A percentile compares a stretch with the other conserved stretches of the same genome.
Evolutionary conservation across 2,888 invertebrate genomes (phyloP).

Genomic region (Atethmia centrago): DNA sequence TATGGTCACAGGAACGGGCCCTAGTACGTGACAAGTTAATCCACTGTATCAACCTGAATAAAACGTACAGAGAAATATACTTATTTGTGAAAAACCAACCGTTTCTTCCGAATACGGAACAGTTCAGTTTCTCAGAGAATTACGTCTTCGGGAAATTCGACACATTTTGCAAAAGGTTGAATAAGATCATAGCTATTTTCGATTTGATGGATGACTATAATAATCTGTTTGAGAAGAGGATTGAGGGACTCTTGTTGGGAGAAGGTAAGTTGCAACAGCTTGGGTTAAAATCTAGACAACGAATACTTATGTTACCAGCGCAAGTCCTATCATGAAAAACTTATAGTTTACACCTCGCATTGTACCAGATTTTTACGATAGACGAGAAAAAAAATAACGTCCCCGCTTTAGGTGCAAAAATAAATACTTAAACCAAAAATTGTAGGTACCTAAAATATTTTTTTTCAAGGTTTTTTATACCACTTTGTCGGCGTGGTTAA

Average conservation of each 20-base stretch:
- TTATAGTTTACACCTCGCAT: too few relatives aligned
- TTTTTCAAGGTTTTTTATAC: too few relatives aligned
- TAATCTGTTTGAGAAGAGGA: slow-evolving; percentile 95
- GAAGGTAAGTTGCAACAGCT: slow-evolving; percentile 90
- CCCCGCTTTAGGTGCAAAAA: too few relatives aligned
- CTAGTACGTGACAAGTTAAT: slow-evolving; percentile 94
- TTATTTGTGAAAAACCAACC: slow-evolving; percentile 94
- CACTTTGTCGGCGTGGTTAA: too few relatives aligned
- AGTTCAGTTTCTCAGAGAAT: slow-evolving; percentile 98
- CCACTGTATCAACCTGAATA: slow-evolving; percentile 96
- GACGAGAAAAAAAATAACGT: too few relatives aligned
- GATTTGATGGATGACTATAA: slow-evolving; percentile 97
- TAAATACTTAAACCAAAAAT: too few relatives aligned
- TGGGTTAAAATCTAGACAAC: background rate
- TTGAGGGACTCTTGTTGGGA: slow-evolving; percentile 95
- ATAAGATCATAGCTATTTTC: slow-evolving; percentile 97
- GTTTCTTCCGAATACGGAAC: slow-evolving; percentile 94
- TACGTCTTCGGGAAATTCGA: slow-evolving; percentile 99
- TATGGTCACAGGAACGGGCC: slow-evolving; percentile 96
- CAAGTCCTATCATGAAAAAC: too few relatives aligned
- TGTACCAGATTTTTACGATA: too few relatives aligned
- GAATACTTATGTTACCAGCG: too few relatives aligned
- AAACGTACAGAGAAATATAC: slow-evolving; percentile 95
- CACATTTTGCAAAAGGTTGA: slow-evolving; percentile 96
- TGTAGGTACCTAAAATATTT: too few relatives aligned